Evolutionary conservation across 2,797 vertebrate genomes (phyloP).

Genomic region (Schizopygopsis malacanthus): DNA sequence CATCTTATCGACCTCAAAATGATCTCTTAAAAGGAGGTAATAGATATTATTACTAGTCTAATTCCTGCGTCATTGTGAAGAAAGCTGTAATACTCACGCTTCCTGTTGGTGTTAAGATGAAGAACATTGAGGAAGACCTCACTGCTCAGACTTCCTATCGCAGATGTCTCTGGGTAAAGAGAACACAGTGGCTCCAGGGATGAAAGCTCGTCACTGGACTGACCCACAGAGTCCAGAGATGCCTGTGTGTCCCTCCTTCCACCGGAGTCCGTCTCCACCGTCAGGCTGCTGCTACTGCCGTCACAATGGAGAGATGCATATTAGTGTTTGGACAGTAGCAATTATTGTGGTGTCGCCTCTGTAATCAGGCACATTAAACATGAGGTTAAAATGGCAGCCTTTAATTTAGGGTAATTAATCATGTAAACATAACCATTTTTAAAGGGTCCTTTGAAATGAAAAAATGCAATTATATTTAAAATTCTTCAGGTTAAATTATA

Average conservation of each 20-base stretch:
- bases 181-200: slow-evolving; percentile 72
- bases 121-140: slow-evolving; percentile 81
- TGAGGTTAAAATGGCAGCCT: neutral
- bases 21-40: neutral
- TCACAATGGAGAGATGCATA: neutral
- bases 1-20: neutral
- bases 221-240: slow-evolving; percentile 75
- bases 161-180: slow-evolving; percentile 67
- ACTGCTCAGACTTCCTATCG: slow-evolving; percentile 71
- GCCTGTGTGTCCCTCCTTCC: slow-evolving; percentile 72
- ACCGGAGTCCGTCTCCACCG: slow-evolving; percentile 61
- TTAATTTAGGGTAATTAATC: neutral
- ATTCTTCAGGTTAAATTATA: neutral
- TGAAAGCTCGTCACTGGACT: slow-evolving; percentile 75
- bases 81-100: slow-evolving; percentile 60
- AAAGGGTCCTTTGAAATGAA: neutral
- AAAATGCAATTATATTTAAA: neutral
- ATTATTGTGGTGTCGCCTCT: neutral
- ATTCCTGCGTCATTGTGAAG: neutral
- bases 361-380: slow-evolving; percentile 1
- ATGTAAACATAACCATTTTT: neutral
- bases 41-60: neutral
- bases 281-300: slow-evolving; percentile 67
- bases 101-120: slow-evolving; percentile 76
- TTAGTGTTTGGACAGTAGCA: neutral